A percentile compares a stretch with the other conserved stretches of the same genome.
These are phyloP conservation scores for Melanostoma mellinum DNA, from an alignment of 2,888 invertebrate species.

Conservation along the genomic window DNA sequence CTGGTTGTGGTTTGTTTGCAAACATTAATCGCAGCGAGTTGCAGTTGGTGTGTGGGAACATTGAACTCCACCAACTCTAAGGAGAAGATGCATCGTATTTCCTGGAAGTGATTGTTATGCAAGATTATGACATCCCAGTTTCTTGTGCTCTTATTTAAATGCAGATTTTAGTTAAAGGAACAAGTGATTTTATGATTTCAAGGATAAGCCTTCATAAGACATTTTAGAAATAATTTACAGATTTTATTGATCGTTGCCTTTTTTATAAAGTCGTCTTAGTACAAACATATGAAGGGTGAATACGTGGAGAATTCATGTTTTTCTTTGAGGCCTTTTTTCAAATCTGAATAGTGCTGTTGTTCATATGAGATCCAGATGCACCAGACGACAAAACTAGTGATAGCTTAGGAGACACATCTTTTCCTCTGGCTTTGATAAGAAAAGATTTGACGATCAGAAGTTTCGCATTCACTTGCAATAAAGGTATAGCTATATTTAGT, in stretches of 20 bases:
- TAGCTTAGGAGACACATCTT: too few relatives aligned
- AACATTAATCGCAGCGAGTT: conserved; percentile 56
- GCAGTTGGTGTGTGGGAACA: conserved; percentile 65
- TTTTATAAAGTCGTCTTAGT: background rate
- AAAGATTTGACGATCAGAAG: too few relatives aligned
- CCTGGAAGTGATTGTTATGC: conserved; percentile 72
- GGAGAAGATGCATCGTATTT: conserved; percentile 57
- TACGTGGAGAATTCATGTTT: too few relatives aligned
- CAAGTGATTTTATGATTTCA: conserved; percentile 40
- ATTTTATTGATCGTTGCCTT: conserved; percentile 29
- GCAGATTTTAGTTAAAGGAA: conserved; percentile 13
- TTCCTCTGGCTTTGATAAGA: too few relatives aligned
- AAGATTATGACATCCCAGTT: conserved; percentile 64
- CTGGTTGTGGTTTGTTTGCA: conserved; percentile 58
- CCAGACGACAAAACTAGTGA: too few relatives aligned
- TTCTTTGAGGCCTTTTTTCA: too few relatives aligned
- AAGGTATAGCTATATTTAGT: too few relatives aligned
- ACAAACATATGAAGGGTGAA: background rate
- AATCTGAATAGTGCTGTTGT: too few relatives aligned
- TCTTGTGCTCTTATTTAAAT: conserved; percentile 35
- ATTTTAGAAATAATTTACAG: conserved; percentile 31
- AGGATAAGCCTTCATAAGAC: background rate
- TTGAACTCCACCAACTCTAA: conserved; percentile 51
- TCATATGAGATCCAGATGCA: too few relatives aligned
- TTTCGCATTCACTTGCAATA: too few relatives aligned